Conservation (phyloP, 2,113 vertebrate genomes). For the Melanotaenia duboulayi region DNA sequence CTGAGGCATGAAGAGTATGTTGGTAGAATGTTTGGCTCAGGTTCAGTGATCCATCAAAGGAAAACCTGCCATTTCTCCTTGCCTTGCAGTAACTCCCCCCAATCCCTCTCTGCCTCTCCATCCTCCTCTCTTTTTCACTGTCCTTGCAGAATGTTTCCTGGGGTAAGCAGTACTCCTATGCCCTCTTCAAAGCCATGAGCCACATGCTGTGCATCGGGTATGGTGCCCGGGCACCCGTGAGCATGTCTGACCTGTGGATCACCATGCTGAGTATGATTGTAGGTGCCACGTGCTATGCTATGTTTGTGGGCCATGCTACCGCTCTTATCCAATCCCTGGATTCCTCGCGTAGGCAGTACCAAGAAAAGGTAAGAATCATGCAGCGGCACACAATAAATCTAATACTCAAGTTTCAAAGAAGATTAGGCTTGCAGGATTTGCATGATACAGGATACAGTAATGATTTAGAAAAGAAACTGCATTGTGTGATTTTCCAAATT, state of each 20-base stretch:
- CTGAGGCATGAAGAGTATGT: slow-evolving; percentile 47
- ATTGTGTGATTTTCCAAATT: slow-evolving; percentile 1
- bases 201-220: slow-evolving; percentile 99
- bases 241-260: slow-evolving; percentile 99
- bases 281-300: slow-evolving; percentile 97
- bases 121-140: slow-evolving; percentile 40
- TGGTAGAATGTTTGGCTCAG: slow-evolving; percentile 45
- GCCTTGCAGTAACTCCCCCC: slow-evolving; percentile 67
- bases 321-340: slow-evolving; percentile 98
- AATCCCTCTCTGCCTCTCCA: slow-evolving; percentile 51
- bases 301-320: slow-evolving; percentile 98
- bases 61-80: slow-evolving; percentile 49
- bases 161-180: slow-evolving; percentile 99
- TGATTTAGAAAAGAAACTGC: neutral
- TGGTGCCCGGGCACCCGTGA: slow-evolving; percentile 94
- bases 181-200: slow-evolving; percentile 99
- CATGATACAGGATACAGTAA: neutral
- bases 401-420: slow-evolving; percentile 1
- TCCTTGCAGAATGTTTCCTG: slow-evolving; percentile 94
- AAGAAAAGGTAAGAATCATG: slow-evolving; percentile 93
- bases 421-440: neutral
- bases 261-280: slow-evolving; percentile 99
- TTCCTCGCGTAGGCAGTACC: slow-evolving; percentile 95
- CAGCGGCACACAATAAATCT: neutral
- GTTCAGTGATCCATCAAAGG: slow-evolving; percentile 65